These are phyloP conservation scores for Acrossocheilus fasciatus DNA, from an alignment of 2,797 vertebrate genomes.

Conservation along the genomic window DNA sequence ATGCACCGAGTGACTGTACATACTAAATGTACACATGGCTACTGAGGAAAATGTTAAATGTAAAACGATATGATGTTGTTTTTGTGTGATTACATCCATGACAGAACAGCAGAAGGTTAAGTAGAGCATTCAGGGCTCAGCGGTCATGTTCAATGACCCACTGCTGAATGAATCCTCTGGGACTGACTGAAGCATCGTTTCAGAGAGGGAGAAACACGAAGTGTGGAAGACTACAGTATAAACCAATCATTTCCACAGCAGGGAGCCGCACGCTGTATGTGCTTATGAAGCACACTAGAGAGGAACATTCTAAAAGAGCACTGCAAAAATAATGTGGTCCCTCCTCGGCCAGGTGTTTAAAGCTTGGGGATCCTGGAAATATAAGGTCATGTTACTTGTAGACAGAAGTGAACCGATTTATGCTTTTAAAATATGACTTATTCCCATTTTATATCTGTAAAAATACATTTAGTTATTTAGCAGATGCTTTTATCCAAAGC, in stretches of 20 bases:
- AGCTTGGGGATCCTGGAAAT: slow-evolving; percentile 7
- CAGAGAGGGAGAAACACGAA: slow-evolving; percentile 53
- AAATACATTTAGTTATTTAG: no score
- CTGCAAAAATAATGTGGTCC: slow-evolving; percentile 11
- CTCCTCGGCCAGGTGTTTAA: slow-evolving; percentile 23
- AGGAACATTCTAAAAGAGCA: slow-evolving; percentile 40
- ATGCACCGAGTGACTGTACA: background rate
- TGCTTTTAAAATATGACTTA: background rate
- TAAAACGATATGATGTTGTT: slow-evolving; percentile 43
- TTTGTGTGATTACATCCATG: slow-evolving; percentile 46
- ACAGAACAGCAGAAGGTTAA: slow-evolving; percentile 61
- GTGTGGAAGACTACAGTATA: slow-evolving; percentile 56
- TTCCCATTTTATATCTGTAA: background rate
- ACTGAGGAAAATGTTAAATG: slow-evolving; percentile 4
- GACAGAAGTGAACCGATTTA: background rate
- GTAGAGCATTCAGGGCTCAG: slow-evolving; percentile 61
- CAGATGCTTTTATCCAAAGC: no score
- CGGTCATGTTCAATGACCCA: slow-evolving; percentile 64
- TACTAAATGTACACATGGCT: slow-evolving; percentile 10
- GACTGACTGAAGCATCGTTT: slow-evolving; percentile 55
- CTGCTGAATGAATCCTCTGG: slow-evolving; percentile 63
- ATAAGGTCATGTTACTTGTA: background rate
- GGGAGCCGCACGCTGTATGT: slow-evolving; percentile 47
- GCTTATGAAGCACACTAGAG: slow-evolving; percentile 49
- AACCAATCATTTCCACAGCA: slow-evolving; percentile 63